Evolutionary conservation across 2,797 vertebrate genomes (phyloP).

Genomic region (Malurus splendens): DNA sequence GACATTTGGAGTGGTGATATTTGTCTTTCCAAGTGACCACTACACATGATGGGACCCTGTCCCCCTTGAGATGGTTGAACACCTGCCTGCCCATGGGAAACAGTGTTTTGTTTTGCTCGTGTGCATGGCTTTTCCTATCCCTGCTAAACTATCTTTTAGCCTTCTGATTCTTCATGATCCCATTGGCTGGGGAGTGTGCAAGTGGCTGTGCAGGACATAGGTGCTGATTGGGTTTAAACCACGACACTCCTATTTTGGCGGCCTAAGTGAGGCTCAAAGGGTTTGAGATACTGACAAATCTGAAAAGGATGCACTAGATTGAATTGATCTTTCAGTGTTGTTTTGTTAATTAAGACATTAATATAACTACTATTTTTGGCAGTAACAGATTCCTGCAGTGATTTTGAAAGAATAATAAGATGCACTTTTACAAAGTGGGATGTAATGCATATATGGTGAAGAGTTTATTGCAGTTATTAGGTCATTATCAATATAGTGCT

Average conservation of each 20-base stretch:
- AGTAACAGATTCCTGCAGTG: not conserved
- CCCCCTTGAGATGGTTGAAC: not conserved
- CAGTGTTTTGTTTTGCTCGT: not conserved
- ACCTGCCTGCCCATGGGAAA: no score
- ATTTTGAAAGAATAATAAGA: not conserved
- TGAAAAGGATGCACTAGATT: not conserved
- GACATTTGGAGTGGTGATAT: not conserved
- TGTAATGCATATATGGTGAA: not conserved
- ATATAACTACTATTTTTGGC: not conserved
- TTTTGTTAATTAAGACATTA: not conserved
- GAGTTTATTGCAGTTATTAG: not conserved
- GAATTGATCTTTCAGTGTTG: not conserved
- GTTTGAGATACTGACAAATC: not conserved
- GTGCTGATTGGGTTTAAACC: not conserved
- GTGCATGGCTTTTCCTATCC: not conserved
- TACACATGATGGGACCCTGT: not conserved
- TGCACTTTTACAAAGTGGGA: not conserved
- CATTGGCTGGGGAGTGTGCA: not conserved
- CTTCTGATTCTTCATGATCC: not conserved
- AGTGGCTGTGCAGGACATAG: not conserved
- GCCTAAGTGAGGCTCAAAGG: no score
- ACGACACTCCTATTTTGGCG: not conserved
- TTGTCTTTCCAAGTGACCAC: not conserved
- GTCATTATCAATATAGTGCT: not conserved
- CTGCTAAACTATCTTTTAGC: not conserved